Evolutionary conservation across 2,797 vertebrate species (phyloP), one percentile per base, ranked within the genome.

Genomic region (Ataeniobius toweri): DNA sequence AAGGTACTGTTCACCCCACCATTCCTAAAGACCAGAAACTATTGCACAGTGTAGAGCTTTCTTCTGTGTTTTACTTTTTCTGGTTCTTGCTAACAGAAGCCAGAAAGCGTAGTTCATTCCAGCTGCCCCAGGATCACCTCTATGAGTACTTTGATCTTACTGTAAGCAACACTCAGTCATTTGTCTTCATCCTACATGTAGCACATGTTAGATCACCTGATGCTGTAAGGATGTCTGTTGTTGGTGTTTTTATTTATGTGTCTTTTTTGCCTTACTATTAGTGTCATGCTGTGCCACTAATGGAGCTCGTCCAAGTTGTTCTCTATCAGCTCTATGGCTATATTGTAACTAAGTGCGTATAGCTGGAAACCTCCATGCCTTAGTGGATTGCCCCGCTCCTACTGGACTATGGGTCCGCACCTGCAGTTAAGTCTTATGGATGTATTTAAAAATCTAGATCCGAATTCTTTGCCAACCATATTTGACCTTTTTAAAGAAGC

Each of bases 261-360:
- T 44, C 26, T 51, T 39, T 6, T 50, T 76, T 76, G 39, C 63
- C 51, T 78, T 80, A 71, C 0, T 0, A 31, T 24, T 61, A 16
- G 10, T 13, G 71, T 20, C 22, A 65, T 55, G 28, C 36, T 36
- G 14, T 77, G 78, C 75, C 82, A 73, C 71, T 82, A 24, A 55
- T 24, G 68, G 76, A 80, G 76, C 78, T 69, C 36, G 46, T 82
- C 76, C 81, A 76, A 83, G 73, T 84, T 61, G 1, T 67, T 46
- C 36, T 36, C 3, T 36, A 36, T 36, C 36, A 36, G 36, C 36
- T 36, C 36, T 36, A 36, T 36, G 36, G 36, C 36, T 36, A 36
- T 36, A 36, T 39, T 10, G 31, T 8, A 63, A 65, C 31, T 39
- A 65, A 65, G 61, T 65, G 61, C 61, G 39, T 65, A 39, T 7